phyloP scores from a whole-genome alignment of 2,797 vertebrate genomes.

The Propithecus deckenii region DNA sequence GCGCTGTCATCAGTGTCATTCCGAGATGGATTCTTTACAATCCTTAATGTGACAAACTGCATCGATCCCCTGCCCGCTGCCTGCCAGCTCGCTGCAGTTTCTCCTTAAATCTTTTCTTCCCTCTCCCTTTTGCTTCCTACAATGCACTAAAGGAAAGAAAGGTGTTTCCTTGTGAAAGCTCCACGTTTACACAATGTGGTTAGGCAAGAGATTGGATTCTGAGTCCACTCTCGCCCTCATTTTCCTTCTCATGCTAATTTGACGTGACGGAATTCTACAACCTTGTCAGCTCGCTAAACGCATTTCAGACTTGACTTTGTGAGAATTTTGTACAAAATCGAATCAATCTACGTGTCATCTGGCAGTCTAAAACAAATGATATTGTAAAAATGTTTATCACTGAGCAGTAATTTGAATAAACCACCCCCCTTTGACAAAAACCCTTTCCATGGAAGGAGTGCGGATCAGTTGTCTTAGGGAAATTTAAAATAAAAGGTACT shows the following conservation, averaged over 20 bases:
- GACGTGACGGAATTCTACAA: constrained; percentile 50
- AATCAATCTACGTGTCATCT: constrained; percentile 71
- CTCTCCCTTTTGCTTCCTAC: neutral
- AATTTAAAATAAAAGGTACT: constrained; percentile 66
- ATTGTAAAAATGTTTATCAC: constrained; percentile 65
- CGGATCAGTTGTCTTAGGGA: constrained; percentile 25
- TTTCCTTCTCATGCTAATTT: constrained; percentile 58
- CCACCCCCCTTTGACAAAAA: neutral
- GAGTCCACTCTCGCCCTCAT: constrained; percentile 34
- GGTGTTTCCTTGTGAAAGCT: neutral
- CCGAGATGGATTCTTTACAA: constrained; percentile 69
- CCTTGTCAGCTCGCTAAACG: neutral
- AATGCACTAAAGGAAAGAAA: neutral
- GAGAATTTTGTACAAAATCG: constrained; percentile 68
- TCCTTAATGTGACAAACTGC: constrained; percentile 72
- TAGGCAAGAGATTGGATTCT: neutral
- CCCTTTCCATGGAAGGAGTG: constrained; percentile 4
- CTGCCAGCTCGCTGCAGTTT: constrained; percentile 48
- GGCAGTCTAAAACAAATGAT: constrained; percentile 63
- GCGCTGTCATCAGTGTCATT: constrained; percentile 48
- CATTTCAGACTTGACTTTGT: constrained; percentile 73
- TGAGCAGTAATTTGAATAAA: constrained; percentile 59
- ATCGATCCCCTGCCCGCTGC: constrained; percentile 62
- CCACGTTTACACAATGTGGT: neutral
- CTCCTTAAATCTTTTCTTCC: constrained; percentile 68